Evolutionary conservation across 2,113 vertebrate species (phyloP).

Genomic region (Coreoperca whiteheadi): DNA sequence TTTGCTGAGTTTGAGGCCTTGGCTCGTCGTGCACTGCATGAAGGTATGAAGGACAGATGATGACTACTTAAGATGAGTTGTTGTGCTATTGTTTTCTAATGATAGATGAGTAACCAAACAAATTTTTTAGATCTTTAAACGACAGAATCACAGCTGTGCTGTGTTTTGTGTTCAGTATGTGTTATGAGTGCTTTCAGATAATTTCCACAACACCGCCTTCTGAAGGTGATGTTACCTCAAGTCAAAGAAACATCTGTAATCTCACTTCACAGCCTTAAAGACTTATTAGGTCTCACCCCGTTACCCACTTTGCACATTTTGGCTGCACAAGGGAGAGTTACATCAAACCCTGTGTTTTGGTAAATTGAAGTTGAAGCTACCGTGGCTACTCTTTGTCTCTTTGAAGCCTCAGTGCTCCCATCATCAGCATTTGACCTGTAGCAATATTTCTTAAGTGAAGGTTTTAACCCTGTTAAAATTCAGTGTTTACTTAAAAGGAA

Average conservation of each 20-base stretch:
- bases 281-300: neutral
- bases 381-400: neutral
- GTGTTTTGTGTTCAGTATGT: too few relatives aligned
- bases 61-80: neutral
- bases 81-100: neutral
- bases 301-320: neutral
- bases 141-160: neutral
- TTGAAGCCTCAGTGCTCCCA: conserved; percentile 46
- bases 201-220: too few relatives aligned
- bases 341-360: conserved; percentile 24
- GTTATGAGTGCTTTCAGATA: too few relatives aligned
- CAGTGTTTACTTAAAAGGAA: conserved; percentile 45
- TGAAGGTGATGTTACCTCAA: neutral
- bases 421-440: conserved; percentile 30
- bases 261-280: conserved; percentile 6
- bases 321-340: neutral
- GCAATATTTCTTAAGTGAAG: conserved; percentile 36
- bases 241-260: conserved; percentile 18
- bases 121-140: conserved; percentile 10
- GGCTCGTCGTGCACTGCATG: conserved; percentile 94
- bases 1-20: conserved; percentile 97
- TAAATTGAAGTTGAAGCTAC: conserved; percentile 16
- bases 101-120: neutral
- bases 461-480: conserved; percentile 41
- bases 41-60: conserved; percentile 85